These are phyloP conservation scores for Leucania comma DNA, from an alignment of 2,888 invertebrate genomes.

Conservation along the genomic window DNA sequence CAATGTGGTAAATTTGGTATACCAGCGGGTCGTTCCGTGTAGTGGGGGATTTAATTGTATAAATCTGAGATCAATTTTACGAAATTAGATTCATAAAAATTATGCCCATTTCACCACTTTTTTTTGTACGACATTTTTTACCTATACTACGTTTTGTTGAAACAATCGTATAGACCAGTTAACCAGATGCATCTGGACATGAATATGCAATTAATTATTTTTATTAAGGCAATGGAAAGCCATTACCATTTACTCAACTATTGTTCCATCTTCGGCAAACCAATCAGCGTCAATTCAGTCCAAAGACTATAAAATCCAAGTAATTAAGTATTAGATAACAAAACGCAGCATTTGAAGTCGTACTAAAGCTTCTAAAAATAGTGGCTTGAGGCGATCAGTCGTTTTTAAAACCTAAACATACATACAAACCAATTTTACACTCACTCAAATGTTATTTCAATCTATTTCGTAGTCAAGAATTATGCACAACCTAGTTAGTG, in stretches of 20 bases:
- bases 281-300: not conserved
- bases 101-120: constrained; percentile 61
- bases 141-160: constrained; percentile 37
- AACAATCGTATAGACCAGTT: not conserved
- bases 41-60: constrained; percentile 70
- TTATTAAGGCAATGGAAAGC: not conserved
- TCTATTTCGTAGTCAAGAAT: constrained; percentile 51
- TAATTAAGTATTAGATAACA: constrained; percentile 28
- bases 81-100: constrained; percentile 78
- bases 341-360: constrained; percentile 50
- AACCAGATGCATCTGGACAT: too few relatives aligned
- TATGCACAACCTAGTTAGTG: constrained; percentile 62
- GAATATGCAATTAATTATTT: constrained; percentile 7
- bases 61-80: constrained; percentile 85
- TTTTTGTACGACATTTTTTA: constrained; percentile 22
- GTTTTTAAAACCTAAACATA: constrained; percentile 66
- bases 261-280: constrained; percentile 13
- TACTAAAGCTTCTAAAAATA: constrained; percentile 42
- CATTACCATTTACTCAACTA: not conserved
- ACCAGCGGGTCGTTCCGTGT: constrained; percentile 78
- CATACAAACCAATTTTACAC: constrained; percentile 65
- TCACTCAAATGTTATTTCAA: constrained; percentile 59
- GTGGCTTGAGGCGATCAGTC: constrained; percentile 68
- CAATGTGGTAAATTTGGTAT: constrained; percentile 88
- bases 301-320: not conserved